Conservation (phyloP, 2,888 invertebrate species). For the Sericinus montela region DNA sequence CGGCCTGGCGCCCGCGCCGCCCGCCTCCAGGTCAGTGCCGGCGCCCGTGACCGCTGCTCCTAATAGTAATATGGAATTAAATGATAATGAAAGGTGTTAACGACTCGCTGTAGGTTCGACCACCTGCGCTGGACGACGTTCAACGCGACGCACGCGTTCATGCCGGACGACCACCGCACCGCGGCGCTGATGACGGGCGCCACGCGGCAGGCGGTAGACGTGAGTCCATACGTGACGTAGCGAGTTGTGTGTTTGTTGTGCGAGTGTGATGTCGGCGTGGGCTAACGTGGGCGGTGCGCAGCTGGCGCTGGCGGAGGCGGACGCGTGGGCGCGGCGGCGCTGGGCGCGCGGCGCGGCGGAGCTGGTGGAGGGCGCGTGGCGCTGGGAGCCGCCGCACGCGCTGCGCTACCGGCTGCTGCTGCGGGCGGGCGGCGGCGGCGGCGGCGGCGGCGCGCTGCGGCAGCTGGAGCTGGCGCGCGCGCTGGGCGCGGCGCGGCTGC, state of each 20-base stretch:
- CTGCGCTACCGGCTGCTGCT: constrained; percentile 51
- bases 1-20: constrained; percentile 51
- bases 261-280: too few species aligned
- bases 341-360: constrained; percentile 29
- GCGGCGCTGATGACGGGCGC: constrained; percentile 82
- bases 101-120: constrained; percentile 74
- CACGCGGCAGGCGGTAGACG: constrained; percentile 84
- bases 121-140: constrained; percentile 92
- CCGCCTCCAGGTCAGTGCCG: constrained; percentile 70
- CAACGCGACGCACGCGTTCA: constrained; percentile 89
- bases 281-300: too few species aligned
- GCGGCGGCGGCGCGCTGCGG: constrained; percentile 24
- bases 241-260: too few species aligned
- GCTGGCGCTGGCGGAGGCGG: constrained; percentile 38
- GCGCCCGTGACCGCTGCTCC: background rate
- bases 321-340: constrained; percentile 39
- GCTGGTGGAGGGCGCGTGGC: constrained; percentile 54
- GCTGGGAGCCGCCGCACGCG: constrained; percentile 53
- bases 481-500: constrained; percentile 91
- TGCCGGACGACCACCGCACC: constrained; percentile 88
- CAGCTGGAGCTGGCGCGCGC: constrained; percentile 91
- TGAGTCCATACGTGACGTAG: constrained; percentile 35
- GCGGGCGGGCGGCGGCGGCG: constrained; percentile 3
- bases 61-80: background rate
- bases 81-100: background rate